phyloP scores from a whole-genome alignment of 2,113 vertebrate species.

The Noturus placidus region DNA sequence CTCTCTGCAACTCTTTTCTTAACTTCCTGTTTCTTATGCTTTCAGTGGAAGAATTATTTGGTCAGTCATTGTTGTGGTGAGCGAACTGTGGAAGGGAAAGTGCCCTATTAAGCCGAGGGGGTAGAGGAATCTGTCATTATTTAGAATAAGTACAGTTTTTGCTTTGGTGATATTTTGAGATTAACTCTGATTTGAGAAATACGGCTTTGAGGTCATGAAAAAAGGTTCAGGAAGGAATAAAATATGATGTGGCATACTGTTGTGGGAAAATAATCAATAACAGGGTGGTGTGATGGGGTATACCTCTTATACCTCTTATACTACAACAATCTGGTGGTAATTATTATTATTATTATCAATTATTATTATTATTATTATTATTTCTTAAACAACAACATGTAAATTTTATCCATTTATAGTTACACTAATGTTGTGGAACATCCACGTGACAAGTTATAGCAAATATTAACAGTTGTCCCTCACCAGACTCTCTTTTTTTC shows the following conservation, averaged over 20 bases:
- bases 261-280: background rate
- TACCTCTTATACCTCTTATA: background rate
- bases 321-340: background rate
- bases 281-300: background rate
- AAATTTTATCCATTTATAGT: background rate
- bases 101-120: background rate
- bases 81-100: slow-evolving; percentile 20
- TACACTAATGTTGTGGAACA: background rate
- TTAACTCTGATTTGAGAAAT: background rate
- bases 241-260: background rate
- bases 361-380: too few relatives aligned
- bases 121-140: background rate
- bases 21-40: slow-evolving; percentile 4
- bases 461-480: background rate
- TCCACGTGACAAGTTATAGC: background rate
- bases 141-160: background rate
- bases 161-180: background rate
- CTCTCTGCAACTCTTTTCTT: background rate
- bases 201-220: background rate
- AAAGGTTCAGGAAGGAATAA: background rate
- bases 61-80: slow-evolving; percentile 6
- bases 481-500: background rate
- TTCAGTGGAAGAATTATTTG: slow-evolving; percentile 41
- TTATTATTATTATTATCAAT: too few relatives aligned
- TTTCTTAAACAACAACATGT: background rate